Conservation (phyloP, 2,888 invertebrate genomes). For the Calameuta filiformis region DNA sequence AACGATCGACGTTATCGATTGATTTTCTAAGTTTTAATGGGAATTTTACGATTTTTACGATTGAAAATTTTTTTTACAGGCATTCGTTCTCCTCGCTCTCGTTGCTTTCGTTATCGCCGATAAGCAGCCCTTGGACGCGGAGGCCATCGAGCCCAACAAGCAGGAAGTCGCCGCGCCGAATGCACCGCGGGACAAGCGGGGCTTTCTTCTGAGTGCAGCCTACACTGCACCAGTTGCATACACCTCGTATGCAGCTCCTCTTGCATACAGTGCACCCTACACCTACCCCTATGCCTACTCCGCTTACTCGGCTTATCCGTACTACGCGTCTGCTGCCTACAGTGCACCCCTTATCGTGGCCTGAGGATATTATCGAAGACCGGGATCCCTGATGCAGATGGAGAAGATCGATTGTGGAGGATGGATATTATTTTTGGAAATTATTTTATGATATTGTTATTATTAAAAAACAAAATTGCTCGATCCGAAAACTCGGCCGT, state of each 20-base stretch:
- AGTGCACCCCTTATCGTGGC: slow-evolving; percentile 42
- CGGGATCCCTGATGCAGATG: background rate
- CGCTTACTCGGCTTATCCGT: slow-evolving; percentile 46
- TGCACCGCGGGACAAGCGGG: slow-evolving; percentile 47
- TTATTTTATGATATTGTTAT: background rate
- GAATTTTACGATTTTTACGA: no score
- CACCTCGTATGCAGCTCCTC: slow-evolving; percentile 41
- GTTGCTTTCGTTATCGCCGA: slow-evolving; percentile 43
- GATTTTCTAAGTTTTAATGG: background rate
- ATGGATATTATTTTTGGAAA: background rate
- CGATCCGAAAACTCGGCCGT: background rate
- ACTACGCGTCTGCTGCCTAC: slow-evolving; percentile 49
- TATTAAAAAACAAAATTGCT: background rate
- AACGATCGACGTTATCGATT: background rate
- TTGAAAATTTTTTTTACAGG: slow-evolving; percentile 29
- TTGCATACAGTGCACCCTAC: slow-evolving; percentile 25
- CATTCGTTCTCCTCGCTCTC: slow-evolving; percentile 46
- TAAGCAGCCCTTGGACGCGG: slow-evolving; percentile 49
- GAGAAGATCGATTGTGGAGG: background rate
- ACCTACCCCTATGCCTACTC: slow-evolving; percentile 48
- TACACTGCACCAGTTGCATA: slow-evolving; percentile 54
- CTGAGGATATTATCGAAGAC: background rate
- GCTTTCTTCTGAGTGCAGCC: slow-evolving; percentile 47
- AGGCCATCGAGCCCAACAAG: slow-evolving; percentile 46
- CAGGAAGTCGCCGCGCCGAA: slow-evolving; percentile 30